Evolutionary conservation across 2,113 vertebrate genomes (phyloP), one percentile per base, ranked within the genome.

Genomic region (zebrafish (Danio rerio)): DNA sequence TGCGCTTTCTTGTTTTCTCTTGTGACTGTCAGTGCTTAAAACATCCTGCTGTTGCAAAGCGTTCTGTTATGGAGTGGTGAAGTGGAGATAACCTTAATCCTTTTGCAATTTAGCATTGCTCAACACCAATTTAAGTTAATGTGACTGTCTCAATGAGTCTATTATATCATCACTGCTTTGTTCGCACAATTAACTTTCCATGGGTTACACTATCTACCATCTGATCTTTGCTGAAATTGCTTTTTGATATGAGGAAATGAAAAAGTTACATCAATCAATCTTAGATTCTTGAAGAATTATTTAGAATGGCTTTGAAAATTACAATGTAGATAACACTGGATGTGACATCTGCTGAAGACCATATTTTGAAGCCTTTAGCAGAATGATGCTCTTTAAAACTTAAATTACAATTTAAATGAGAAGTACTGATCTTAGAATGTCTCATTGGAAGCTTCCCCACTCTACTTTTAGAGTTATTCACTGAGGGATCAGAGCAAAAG

Each of bases 201-300:
- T 12, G 55, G 80, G 70, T 79, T 69, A 62, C 43, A 16, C 79
- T 72, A 71, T 81, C 55, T 45, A 76, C 72, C 43, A 65, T 77
- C 71, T 83, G 70, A 65, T 82, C 61, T 63, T 47, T 74, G 61
- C 55, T 80, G 42, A 71, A 74, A 83, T 83, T 86, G 76, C 40
- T 61, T 58, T 53, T 70, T 21, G 43, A 62, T 47, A 75, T 73
- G 62, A 42, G 15, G 18, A 13, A 74, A 55, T 58, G 9, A 21
- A 69, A 76, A 77, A 52, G 43, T 79, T 50, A 7, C 45, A 52
- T 76, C 21, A 52, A 50, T 74, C 53, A 82, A 43, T 55, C 50
- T 49, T 31, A 12, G 31, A 62, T 79, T 80, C 55, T 76, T 69
- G 52, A 55, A 75, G 40, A 66, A 76, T 80, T 74, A 63, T 73